Percentiles rank a stretch among this genome's conserved stretches.
Evolutionary conservation across 2,113 vertebrate species (phyloP).

Genomic region (Daphoenositta chrysoptera): DNA sequence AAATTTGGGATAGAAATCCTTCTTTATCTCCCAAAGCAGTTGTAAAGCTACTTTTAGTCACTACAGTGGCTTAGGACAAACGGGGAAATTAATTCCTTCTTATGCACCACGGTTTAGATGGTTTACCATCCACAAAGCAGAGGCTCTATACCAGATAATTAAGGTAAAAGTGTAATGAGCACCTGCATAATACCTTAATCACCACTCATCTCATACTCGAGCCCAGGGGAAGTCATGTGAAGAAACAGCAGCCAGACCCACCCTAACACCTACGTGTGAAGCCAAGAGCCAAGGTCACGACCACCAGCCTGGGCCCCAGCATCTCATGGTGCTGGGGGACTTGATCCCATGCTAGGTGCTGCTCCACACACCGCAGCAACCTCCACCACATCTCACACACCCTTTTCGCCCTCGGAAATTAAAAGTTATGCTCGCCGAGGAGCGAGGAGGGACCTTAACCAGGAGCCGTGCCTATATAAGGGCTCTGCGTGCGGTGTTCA

Average conservation of each 20-base stretch:
- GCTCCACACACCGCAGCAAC: accelerated
- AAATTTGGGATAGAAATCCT: neutral
- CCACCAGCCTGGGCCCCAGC: accelerated
- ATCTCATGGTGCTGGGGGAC: accelerated
- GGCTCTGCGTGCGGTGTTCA: neutral
- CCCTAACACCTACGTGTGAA: neutral
- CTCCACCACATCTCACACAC: neutral
- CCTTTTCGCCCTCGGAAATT: neutral
- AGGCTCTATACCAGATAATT: neutral
- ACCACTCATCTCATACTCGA: accelerated
- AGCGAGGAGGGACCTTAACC: neutral
- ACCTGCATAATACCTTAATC: neutral
- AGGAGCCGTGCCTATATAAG: neutral
- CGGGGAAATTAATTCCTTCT: neutral
- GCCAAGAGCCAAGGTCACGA: neutral
- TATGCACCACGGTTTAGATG: neutral
- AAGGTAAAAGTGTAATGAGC: neutral
- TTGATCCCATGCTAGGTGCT: accelerated
- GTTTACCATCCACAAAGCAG: neutral
- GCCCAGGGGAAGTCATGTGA: neutral
- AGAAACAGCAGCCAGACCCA: neutral
- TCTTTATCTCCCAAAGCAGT: neutral
- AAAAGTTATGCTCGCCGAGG: neutral
- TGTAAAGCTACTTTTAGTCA: neutral
- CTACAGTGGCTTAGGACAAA: neutral